Base-by-base conservation (phyloP, 2,797 vertebrate species). In the Valencia hispanica region DNA sequence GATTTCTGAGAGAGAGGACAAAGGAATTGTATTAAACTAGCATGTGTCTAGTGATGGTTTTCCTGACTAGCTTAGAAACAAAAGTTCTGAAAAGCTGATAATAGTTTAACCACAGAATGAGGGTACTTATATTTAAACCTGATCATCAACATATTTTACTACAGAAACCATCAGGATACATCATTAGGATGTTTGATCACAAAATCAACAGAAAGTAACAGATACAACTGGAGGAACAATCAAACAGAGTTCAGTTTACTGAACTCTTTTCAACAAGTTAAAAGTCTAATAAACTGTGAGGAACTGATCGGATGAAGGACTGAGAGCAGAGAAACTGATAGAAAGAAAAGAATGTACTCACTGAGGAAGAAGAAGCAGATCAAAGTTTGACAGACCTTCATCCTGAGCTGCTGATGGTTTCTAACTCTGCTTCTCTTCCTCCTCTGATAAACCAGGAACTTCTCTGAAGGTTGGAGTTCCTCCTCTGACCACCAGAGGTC, bases 321-420 rank as follows among this genome's bases (percentile, higher is more conserved):
- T 12, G 51, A 27, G 2, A 34, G 57, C 57, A 61, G 57, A 61
- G 2, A 61, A 18, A 20, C 17, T 34, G 15, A 18, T 10, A 11
- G 17, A 10, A 61, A 32, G 34, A 61, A 61, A 61, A 59, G 5
- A 36, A 63, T 20, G 17, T 34, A 61, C 57, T 61, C 17, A 61
- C 57, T 32, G 57, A 32, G 57, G 30, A 61, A 20, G 57, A 61
- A 4, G 55, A 57, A 25, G 57, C 17, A 61, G 57, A 34, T 61
- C 57, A 61, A 27, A 22, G 32, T 10, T 32, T 34, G 1, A 61
- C 30, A 61, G 57, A 61, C 15, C 57, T 61, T 61, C 57, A 61
- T 61, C 57, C 57, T 61, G 57, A 61, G 57, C 57, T 34, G 57
- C 57, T 34, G 57, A 61, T 34, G 15, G 57, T 34, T 61, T 61